phyloP scores from a whole-genome alignment of 2,888 invertebrate species.

The Ecliptopera silaceata region DNA sequence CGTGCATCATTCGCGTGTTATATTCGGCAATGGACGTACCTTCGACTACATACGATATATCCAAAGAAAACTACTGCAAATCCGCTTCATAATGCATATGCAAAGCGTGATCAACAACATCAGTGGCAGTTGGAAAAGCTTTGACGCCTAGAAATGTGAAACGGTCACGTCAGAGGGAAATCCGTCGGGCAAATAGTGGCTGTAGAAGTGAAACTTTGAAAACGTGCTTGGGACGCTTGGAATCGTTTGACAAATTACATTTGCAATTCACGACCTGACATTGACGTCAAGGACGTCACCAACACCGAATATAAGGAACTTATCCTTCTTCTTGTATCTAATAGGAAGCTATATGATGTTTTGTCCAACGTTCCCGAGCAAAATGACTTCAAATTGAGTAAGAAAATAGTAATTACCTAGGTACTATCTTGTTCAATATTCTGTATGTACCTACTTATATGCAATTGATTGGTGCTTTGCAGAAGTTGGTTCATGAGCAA shows the following conservation, averaged over 20 bases:
- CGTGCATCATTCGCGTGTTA: constrained; percentile 68
- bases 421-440: no score
- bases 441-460: neutral
- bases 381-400: no score
- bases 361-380: neutral
- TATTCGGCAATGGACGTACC: constrained; percentile 82
- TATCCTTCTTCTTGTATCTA: neutral
- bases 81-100: constrained; percentile 84
- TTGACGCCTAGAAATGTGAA: constrained; percentile 83
- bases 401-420: neutral
- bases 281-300: no score
- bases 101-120: constrained; percentile 85
- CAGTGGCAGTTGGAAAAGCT: constrained; percentile 83
- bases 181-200: constrained; percentile 11
- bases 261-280: no score
- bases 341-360: neutral
- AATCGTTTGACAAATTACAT: neutral
- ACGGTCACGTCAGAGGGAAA: constrained; percentile 66
- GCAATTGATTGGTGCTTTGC: neutral
- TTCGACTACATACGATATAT: constrained; percentile 83
- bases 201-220: constrained; percentile 12
- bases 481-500: neutral
- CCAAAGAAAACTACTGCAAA: constrained; percentile 84
- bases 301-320: neutral
- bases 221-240: neutral